phyloP scores from a whole-genome alignment of 2,797 vertebrate genomes.

The Syngnathus rostellatus region DNA sequence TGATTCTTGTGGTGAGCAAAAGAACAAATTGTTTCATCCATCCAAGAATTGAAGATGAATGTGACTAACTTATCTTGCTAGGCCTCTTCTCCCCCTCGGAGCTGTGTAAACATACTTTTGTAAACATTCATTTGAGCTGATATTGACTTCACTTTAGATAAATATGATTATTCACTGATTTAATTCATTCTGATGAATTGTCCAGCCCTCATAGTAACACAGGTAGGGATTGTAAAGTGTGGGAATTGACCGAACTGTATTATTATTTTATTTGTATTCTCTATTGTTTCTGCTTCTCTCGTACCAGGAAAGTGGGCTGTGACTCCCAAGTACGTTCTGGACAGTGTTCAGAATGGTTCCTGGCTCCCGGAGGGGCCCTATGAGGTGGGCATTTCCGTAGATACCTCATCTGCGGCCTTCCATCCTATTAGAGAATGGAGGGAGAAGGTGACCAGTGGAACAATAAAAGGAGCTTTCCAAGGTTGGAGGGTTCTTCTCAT shows the following conservation, averaged over 20 bases:
- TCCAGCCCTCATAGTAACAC: neutral
- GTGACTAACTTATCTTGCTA: no score
- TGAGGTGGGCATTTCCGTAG: constrained; percentile 69
- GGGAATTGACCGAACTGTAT: neutral
- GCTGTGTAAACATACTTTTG: no score
- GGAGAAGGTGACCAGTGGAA: constrained; percentile 61
- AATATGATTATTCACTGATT: no score
- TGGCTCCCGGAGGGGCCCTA: constrained; percentile 87
- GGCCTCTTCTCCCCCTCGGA: no score
- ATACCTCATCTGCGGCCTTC: constrained; percentile 17
- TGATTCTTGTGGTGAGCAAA: neutral
- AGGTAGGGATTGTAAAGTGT: neutral
- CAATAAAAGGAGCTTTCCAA: constrained; percentile 83
- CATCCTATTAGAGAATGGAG: constrained; percentile 65
- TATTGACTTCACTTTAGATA: no score
- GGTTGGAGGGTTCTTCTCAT: constrained; percentile 85
- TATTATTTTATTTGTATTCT: neutral
- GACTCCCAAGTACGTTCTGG: constrained; percentile 84
- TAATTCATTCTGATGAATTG: no score
- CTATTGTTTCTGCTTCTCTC: neutral
- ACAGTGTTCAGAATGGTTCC: constrained; percentile 79
- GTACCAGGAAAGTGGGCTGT: constrained; percentile 89
- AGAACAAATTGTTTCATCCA: neutral
- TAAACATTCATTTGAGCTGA: no score
- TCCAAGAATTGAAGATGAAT: no score